These are phyloP conservation scores for Sebastiscus tertius DNA, from an alignment of 2,797 vertebrate genomes.

Conservation along the genomic window DNA sequence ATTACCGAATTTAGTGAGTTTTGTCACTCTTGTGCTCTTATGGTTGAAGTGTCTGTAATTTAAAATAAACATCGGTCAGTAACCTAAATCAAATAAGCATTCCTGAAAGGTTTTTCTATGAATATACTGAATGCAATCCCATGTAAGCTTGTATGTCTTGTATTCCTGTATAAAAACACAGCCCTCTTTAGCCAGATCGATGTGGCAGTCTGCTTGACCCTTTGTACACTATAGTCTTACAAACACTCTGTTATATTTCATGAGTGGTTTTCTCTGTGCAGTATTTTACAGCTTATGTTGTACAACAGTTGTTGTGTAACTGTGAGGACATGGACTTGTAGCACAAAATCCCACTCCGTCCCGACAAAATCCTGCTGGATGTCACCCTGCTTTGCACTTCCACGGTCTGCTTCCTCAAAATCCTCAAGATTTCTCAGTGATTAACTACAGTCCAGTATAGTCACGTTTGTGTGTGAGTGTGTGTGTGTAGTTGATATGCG, in stretches of 20 bases:
- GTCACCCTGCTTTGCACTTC: slow-evolving; percentile 16
- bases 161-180: background rate
- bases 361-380: slow-evolving; percentile 35
- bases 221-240: background rate
- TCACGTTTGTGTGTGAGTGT: background rate
- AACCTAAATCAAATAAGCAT: background rate
- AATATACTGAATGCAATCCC: background rate
- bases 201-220: background rate
- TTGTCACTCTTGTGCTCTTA: background rate
- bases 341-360: slow-evolving; percentile 33
- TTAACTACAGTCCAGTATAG: slow-evolving; percentile 1
- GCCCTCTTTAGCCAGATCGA: background rate
- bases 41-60: background rate
- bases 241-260: slow-evolving; percentile 7
- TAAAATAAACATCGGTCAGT: background rate
- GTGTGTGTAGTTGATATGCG: background rate
- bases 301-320: background rate
- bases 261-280: background rate
- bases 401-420: background rate
- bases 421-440: slow-evolving; percentile 6
- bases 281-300: slow-evolving; percentile 2
- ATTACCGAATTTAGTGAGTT: background rate
- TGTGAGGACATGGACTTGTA: background rate
- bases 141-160: background rate
- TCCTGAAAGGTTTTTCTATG: background rate